Base-by-base conservation (phyloP, 1,140 invertebrate species). In the Cotesia glomerata region DNA sequence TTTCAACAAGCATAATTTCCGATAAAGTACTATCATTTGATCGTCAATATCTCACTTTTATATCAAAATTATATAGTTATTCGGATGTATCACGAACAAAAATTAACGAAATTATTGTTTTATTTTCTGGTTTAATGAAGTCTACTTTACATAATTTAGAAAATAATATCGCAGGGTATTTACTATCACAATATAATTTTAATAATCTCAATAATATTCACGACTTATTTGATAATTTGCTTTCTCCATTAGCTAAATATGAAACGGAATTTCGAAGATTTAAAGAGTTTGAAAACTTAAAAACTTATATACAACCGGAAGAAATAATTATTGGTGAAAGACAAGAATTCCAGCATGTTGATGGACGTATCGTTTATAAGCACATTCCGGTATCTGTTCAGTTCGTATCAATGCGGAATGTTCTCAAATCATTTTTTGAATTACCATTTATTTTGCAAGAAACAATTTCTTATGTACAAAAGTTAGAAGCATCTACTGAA, bases 391-490 rank as follows among this genome's bases (percentile, higher is more conserved):
- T 65, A n/a, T 64, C 18, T 18, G 62, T 56, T 16, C 39, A 73
- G 26, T 69, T 73, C 14, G 18, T 73, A 36, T 51, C 66, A 11
- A 52, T 75, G 18, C 62, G 45, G 11, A 56, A 14, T 56, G 66
- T 69, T 67, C 54, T 73, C n/a, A 67, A 75, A 56, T 26, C 13
- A 54, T 73, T 75, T 68, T 72, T 75, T 63, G 74, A 75, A 63
- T 49, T 75, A 18, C 74, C 70, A 5, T 35, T 26, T 13, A 26
- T 72, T 3, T 71, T 72, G 9, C 4, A 35, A 54, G 36, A 68
- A 11, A 73, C 65, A n/a, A 54, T 68, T 13, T 11, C 13, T 66
- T 68, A 66, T 26, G 34, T 67, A 14, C 0, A 67, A 13, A 32
- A 67, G 3, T 13, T 59, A 56, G 51, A 66, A 16, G 36, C 71